Conservation (phyloP, 2,797 vertebrate genomes). For the Oreonectes daqikongensis region DNA sequence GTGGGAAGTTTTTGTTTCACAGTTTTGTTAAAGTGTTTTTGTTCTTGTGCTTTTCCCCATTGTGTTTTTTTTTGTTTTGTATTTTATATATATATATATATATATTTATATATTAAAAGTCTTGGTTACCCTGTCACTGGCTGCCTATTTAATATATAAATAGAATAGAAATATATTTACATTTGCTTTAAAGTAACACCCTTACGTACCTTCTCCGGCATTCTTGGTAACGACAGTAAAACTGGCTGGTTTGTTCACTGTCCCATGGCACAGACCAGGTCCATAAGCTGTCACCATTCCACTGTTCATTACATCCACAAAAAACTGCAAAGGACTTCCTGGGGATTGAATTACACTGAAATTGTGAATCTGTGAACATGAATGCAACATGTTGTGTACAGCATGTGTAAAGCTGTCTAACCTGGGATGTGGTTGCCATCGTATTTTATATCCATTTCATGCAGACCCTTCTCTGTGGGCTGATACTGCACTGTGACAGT, state of each 20-base stretch:
- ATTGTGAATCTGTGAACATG: not conserved
- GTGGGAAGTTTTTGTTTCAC: too few species aligned
- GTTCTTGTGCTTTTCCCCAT: too few species aligned
- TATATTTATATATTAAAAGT: too few species aligned
- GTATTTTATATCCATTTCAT: constrained; percentile 98
- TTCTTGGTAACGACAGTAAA: constrained; percentile 97
- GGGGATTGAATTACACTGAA: not conserved
- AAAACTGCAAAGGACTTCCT: constrained; percentile 98
- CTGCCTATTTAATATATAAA: too few species aligned
- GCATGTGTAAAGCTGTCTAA: constrained; percentile 55
- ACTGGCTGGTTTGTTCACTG: constrained; percentile 90
- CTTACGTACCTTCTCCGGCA: constrained; percentile 87
- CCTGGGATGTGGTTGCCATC: constrained; percentile 97
- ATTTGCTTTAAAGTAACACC: not conserved
- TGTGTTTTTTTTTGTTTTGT: too few species aligned
- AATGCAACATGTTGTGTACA: not conserved
- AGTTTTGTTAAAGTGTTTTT: too few species aligned
- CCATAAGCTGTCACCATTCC: constrained; percentile 93
- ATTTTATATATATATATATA: too few species aligned
- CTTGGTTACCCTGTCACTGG: too few species aligned
- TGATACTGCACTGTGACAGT: constrained; percentile 93
- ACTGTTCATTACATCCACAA: constrained; percentile 88
- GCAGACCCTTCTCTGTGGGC: constrained; percentile 90
- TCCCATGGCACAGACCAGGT: constrained; percentile 92
- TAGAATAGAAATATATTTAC: not conserved